Conservation (phyloP, 2,888 invertebrate species). For the Bugulina stolonifera region DNA sequence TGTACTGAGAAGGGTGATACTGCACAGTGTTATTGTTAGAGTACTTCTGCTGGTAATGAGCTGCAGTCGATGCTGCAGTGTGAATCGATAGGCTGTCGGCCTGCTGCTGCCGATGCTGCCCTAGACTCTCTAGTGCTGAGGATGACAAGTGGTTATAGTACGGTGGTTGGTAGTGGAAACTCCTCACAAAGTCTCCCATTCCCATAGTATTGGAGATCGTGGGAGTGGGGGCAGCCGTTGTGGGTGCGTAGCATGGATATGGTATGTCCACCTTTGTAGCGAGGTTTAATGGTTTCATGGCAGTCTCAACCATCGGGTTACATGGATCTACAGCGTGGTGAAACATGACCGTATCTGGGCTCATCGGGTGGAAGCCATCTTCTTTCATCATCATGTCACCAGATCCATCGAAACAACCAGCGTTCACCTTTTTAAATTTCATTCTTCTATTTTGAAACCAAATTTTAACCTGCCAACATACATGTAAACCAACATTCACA, state of each 20-base stretch:
- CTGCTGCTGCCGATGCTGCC: neutral
- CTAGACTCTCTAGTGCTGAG: neutral
- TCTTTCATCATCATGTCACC: constrained; percentile 6
- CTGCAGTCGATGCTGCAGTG: neutral
- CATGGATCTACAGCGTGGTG: neutral
- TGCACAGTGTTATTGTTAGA: constrained; percentile 18
- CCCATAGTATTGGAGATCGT: neutral
- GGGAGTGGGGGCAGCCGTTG: neutral
- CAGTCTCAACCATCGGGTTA: neutral
- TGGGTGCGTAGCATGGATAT: constrained; percentile 8
- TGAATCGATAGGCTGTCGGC: neutral
- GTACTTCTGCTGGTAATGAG: constrained; percentile 17
- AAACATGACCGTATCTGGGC: constrained; percentile 17
- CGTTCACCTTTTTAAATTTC: constrained; percentile 60
- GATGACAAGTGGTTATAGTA: constrained; percentile 4
- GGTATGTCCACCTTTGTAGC: neutral
- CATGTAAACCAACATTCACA: no score
- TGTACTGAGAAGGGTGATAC: neutral
- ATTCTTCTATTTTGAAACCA: constrained; percentile 98
- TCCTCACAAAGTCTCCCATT: neutral
- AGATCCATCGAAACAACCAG: constrained; percentile 3
- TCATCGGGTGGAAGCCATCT: constrained; percentile 8
- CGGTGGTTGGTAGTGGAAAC: neutral
- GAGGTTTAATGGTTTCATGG: constrained; percentile 5
- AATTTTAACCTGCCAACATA: constrained; percentile 65